Conservation (phyloP, 2,113 vertebrate genomes). For the Ctenomys sociabilis region DNA sequence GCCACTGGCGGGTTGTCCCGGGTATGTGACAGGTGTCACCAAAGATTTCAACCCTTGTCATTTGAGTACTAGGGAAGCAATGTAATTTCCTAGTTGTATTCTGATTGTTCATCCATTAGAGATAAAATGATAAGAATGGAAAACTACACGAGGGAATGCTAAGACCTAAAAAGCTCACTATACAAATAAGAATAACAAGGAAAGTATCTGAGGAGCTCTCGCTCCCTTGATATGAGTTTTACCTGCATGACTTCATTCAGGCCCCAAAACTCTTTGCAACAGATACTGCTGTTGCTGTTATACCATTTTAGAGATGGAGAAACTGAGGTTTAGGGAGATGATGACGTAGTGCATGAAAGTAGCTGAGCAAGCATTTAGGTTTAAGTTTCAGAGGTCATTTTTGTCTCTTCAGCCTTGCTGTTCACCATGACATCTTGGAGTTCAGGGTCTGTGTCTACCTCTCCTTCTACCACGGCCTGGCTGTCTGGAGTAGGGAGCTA, state of each 20-base stretch:
- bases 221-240: not conserved
- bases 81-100: constrained; percentile 55
- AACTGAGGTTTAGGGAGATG: not conserved
- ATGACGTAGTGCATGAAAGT: not conserved
- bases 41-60: not conserved
- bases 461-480: not conserved
- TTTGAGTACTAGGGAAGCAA: not conserved
- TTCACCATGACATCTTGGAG: not conserved
- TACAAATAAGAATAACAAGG: not conserved
- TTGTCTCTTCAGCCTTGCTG: not conserved
- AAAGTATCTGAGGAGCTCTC: too few species aligned
- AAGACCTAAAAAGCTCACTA: not conserved
- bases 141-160: constrained; percentile 14
- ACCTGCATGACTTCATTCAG: accelerated
- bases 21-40: not conserved
- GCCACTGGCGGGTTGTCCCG: not conserved
- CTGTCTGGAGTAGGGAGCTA: not conserved
- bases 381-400: not conserved
- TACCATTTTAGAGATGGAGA: constrained; percentile 28
- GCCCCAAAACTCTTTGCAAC: not conserved
- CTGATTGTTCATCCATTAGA: constrained; percentile 67
- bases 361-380: not conserved
- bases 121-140: constrained; percentile 63
- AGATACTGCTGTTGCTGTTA: not conserved
- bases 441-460: not conserved